Percentiles rank a stretch among this genome's conserved stretches.
These are phyloP conservation scores for Camponotus pennsylvanicus DNA, from an alignment of 1,140 invertebrate genomes.

Conservation along the genomic window DNA sequence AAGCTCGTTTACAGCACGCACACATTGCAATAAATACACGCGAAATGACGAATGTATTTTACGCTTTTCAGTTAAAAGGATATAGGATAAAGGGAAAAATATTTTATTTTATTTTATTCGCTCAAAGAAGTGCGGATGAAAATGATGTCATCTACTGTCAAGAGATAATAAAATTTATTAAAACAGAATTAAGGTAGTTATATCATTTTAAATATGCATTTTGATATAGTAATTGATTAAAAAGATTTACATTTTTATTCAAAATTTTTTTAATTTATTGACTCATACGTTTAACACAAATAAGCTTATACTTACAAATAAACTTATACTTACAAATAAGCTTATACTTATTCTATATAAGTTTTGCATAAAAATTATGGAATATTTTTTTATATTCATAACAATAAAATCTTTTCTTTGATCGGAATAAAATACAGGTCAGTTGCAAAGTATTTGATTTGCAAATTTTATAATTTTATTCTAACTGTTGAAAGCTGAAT, in stretches of 20 bases:
- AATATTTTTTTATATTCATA: not conserved
- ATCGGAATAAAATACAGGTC: not conserved
- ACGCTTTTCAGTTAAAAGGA: not conserved
- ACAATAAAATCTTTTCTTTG: not conserved
- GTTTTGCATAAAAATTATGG: not conserved
- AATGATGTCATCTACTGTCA: not conserved
- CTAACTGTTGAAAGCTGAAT: not conserved
- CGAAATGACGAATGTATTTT: not conserved
- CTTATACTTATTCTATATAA: not conserved
- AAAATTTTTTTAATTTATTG: not conserved
- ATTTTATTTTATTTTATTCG: not conserved
- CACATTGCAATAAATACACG: not conserved
- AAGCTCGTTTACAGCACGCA: constrained; percentile 32
- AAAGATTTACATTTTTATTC: not conserved
- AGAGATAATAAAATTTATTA: constrained; percentile 1
- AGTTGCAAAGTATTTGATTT: not conserved
- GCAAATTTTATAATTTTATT: not conserved
- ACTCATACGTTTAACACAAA: not conserved
- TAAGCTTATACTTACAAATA: no score
- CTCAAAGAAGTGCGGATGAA: not conserved
- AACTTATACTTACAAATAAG: no score
- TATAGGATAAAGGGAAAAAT: not conserved
- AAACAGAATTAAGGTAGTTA: not conserved
- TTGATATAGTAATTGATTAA: not conserved
- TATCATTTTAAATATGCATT: not conserved